Evolutionary conservation across 2,888 invertebrate genomes (phyloP), one percentile per base, ranked within the genome.

Genomic region (Perizoma affinitatum): DNA sequence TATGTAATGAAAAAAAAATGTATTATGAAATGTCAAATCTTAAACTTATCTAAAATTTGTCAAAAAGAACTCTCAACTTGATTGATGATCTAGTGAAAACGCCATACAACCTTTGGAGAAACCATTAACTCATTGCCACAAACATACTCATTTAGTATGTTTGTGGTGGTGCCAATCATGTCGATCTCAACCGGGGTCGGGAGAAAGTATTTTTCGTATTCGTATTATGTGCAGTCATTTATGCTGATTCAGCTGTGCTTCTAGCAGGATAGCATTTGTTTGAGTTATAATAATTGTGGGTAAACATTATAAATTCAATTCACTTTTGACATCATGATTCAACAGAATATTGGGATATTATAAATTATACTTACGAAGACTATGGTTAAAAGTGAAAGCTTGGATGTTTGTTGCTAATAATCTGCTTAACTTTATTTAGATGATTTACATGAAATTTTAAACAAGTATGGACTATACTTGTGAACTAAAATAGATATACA

Each of bases 51-150:
- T n/a, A n/a, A n/a, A n/a, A n/a, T n/a, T n/a, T n/a, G n/a, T n/a
- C n/a, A n/a, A n/a, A n/a, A n/a, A n/a, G n/a, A n/a, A n/a, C 41
- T 52, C 9, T 51, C 5, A 63, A 71, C 71, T 73, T 77, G 76
- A 79, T 78, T 74, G 70, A 80, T 78, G 72, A 64, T 62, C 61
- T 68, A 65, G 75, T 64, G 70, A 70, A 73, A 70, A 72, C 68
- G 70, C 61, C 51, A 54, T 63, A 64, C 60, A 65, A 66, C 71
- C 74, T 70, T 71, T 72, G 72, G 74, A 76, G 76, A 78, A 78
- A 81, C 74, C 76, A 84, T 81, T 79, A 83, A 76, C 80, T 80
- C 76, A 74, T 73, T 62, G 68, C 58, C 63, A 48, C n/a, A n/a
- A n/a, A n/a, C n/a, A n/a, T n/a, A n/a, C n/a, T n/a, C n/a, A n/a